Evolutionary conservation across 2,888 invertebrate genomes (phyloP), one percentile per base, ranked within the genome.

Genomic region (Caenorhabditis zanzibari): DNA sequence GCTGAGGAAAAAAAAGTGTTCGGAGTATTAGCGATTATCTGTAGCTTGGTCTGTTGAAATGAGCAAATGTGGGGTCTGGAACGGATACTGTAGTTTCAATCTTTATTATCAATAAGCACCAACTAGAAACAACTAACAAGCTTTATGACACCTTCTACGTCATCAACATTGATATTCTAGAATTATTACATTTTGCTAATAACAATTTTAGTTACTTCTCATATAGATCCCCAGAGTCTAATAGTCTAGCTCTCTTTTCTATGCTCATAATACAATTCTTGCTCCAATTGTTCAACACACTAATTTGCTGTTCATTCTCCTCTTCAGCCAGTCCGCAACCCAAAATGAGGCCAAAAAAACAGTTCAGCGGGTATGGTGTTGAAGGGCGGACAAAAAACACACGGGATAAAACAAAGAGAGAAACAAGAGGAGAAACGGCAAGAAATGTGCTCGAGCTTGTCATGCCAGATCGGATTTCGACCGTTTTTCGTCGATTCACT

Each of bases 391-490:
- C 32, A 4, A 7, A 28, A 69, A 79, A 79, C 71, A 79, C 79
- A 79, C 64, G 63, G 63, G 79, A 79, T 79, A 79, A 79, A 79
- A 79, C 79, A 79, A 79, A 79, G 79, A 79, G 38, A 69, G 32
- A n/a, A 32, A 7, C 32, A 32, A 32, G 32, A 32, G 38, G 26
- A 16, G 58, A 38, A 38, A 47, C 6, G 32, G n/a, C 14, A 63
- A 63, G 61, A 63, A 76, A 59, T 52, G 59, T 64, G 79, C 64
- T 71, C 76, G 68, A 68, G 76, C 79, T 79, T 79, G 79, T 79
- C 79, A 79, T 71, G 79, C 63, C 71, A 79, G 79, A 79, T 79
- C 79, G 79, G 79, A 79, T 79, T 79, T 79, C 79, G 76, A 56
- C 76, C 63, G 79, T 58, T 76, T 74, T n/a, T 14, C 24, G 19